These are phyloP conservation scores for Lithophane ornitopus DNA, from an alignment of 2,888 invertebrate species.

Conservation along the genomic window DNA sequence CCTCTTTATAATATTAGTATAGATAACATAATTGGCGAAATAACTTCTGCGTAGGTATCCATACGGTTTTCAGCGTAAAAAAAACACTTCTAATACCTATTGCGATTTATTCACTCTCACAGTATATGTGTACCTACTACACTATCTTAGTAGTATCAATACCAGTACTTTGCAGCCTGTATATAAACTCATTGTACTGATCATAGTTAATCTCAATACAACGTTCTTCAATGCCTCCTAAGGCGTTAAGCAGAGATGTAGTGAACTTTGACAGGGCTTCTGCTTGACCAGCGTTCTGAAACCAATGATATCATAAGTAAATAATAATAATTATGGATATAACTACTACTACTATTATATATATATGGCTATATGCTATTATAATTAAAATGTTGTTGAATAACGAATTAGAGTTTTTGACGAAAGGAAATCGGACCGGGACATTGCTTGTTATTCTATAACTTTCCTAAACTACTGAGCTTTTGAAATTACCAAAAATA, in stretches of 20 bases:
- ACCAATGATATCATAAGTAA: slow-evolving; percentile 31
- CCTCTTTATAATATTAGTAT: too few species aligned
- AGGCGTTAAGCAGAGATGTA: slow-evolving; percentile 62
- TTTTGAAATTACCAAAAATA: background rate
- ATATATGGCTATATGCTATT: background rate
- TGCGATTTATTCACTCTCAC: slow-evolving; percentile 3
- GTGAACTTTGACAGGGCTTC: slow-evolving; percentile 70
- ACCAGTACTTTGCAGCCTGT: slow-evolving; percentile 58
- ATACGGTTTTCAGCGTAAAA: background rate
- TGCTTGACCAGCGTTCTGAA: slow-evolving; percentile 73
- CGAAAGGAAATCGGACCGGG: too few species aligned
- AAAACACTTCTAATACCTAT: background rate
- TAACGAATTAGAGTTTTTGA: too few species aligned
- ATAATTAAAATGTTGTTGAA: background rate
- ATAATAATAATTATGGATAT: background rate
- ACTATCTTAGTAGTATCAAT: slow-evolving; percentile 43
- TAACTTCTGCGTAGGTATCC: background rate
- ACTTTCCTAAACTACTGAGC: too few species aligned
- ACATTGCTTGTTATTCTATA: background rate
- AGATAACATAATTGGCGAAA: background rate
- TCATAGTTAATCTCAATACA: slow-evolving; percentile 63
- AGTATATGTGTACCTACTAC: background rate
- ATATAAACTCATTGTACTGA: slow-evolving; percentile 60
- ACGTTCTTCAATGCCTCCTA: slow-evolving; percentile 61
- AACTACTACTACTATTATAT: too few species aligned